Evolutionary conservation across 2,797 vertebrate species (phyloP).

Genomic region (Coreius guichenoti): DNA sequence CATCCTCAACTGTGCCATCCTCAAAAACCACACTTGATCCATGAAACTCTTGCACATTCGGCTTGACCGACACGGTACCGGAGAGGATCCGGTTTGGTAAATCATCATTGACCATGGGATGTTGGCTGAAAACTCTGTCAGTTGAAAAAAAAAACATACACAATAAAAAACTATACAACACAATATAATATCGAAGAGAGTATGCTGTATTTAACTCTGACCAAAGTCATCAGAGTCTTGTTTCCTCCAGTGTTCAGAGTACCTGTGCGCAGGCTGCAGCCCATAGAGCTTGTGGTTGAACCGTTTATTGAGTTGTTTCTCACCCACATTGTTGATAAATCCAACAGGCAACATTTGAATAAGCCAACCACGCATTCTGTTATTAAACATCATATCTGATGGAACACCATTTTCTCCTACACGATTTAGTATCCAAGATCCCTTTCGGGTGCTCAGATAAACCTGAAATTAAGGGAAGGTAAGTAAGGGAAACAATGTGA

Average conservation of each 20-base stretch:
- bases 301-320: constrained; percentile 70
- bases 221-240: background rate
- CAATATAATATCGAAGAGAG: too few species aligned
- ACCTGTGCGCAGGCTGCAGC: constrained; percentile 90
- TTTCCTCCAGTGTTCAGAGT: constrained; percentile 19
- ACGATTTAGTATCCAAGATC: constrained; percentile 80
- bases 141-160: too few species aligned
- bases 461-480: constrained; percentile 66
- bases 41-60: constrained; percentile 77
- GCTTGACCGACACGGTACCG: constrained; percentile 78
- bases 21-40: constrained; percentile 80
- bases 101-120: constrained; percentile 81
- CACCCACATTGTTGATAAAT: constrained; percentile 60
- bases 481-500: background rate
- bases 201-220: background rate
- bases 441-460: constrained; percentile 82
- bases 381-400: constrained; percentile 66
- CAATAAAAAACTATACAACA: too few species aligned
- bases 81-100: constrained; percentile 83
- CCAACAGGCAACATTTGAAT: constrained; percentile 60
- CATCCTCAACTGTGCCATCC: constrained; percentile 77
- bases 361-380: rapidly evolving
- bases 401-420: constrained; percentile 75
- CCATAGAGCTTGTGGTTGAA: constrained; percentile 79
- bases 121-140: constrained; percentile 77